A percentile compares a stretch with the other conserved stretches of the same genome.
Evolutionary conservation across 2,888 invertebrate genomes (phyloP).

Genomic region (Cephus pygmeus): DNA sequence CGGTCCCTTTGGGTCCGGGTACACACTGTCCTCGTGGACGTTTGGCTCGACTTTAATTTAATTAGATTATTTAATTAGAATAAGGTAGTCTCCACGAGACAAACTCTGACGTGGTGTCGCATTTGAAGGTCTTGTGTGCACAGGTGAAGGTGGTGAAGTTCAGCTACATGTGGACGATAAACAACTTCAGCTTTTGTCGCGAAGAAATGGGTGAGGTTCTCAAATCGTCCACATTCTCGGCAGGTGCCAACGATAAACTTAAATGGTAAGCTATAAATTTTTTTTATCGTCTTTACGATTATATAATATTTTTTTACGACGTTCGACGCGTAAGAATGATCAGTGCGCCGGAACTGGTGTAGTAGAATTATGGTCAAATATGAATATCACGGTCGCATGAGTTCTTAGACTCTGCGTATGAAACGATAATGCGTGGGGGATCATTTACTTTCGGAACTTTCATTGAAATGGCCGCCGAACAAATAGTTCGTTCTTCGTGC

Average conservation of each 20-base stretch:
- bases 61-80: conserved; percentile 39
- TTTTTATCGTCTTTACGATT: not conserved
- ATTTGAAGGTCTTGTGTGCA: conserved; percentile 62
- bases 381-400: not conserved
- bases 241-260: conserved; percentile 99
- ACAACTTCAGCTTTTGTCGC: conserved; percentile 99
- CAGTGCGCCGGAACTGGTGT: not conserved
- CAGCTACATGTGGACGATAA: conserved; percentile 99
- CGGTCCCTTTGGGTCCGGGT: not conserved
- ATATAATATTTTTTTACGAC: not conserved
- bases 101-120: conserved; percentile 54
- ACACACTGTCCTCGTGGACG: not conserved
- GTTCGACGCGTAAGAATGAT: not conserved
- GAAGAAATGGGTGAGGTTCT: conserved; percentile 99
- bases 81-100: conserved; percentile 44
- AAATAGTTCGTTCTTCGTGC: no score
- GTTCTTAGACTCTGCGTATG: not conserved
- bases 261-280: conserved; percentile 81
- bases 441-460: not conserved
- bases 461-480: no score
- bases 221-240: conserved; percentile 99
- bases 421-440: not conserved
- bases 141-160: conserved; percentile 99
- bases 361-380: not conserved
- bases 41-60: conserved; percentile 18